phyloP scores from a whole-genome alignment of 1,140 invertebrate species.

The Glossosoma conforme region DNA sequence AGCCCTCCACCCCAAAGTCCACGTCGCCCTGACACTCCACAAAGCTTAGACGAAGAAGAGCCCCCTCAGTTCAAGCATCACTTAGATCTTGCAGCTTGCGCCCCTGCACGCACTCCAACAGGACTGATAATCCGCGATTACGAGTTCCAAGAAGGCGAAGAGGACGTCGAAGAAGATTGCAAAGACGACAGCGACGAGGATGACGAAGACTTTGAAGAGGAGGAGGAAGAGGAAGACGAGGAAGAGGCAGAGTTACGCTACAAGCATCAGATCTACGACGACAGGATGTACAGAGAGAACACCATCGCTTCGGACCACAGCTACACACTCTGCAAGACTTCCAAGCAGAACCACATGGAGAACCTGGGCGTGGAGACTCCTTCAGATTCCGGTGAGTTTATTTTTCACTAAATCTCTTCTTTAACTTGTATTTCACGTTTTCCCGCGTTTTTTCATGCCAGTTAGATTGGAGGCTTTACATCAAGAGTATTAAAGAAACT shows the following conservation, averaged over 20 bases:
- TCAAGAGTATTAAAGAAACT: too few species aligned
- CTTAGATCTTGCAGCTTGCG: constrained; percentile 42
- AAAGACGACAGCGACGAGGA: constrained; percentile 9
- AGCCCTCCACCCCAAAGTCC: constrained; percentile 32
- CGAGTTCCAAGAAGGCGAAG: constrained; percentile 9
- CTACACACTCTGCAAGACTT: constrained; percentile 58
- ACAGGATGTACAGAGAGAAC: constrained; percentile 32
- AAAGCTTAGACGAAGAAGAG: constrained; percentile 40
- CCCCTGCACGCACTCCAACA: constrained; percentile 33
- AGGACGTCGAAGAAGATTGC: constrained; percentile 10
- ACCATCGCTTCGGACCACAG: constrained; percentile 60
- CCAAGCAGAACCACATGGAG: constrained; percentile 49
- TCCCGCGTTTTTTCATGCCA: constrained; percentile 12
- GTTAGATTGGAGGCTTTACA: constrained; percentile 1
- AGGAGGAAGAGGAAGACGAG: constrained; percentile 15
- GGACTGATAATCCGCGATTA: background rate
- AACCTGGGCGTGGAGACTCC: constrained; percentile 72
- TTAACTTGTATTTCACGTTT: background rate
- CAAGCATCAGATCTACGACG: constrained; percentile 32
- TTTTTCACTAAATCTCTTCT: too few species aligned
- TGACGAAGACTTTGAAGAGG: too few species aligned
- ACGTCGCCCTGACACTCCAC: constrained; percentile 38
- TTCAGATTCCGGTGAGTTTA: constrained; percentile 77
- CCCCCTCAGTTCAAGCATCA: constrained; percentile 43
- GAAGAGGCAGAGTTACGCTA: constrained; percentile 1